These are phyloP conservation scores for Cassiopea xamachana DNA, from an alignment of 30 jellyfish, hydroid and myxozoan genomes.

Conservation along the genomic window DNA sequence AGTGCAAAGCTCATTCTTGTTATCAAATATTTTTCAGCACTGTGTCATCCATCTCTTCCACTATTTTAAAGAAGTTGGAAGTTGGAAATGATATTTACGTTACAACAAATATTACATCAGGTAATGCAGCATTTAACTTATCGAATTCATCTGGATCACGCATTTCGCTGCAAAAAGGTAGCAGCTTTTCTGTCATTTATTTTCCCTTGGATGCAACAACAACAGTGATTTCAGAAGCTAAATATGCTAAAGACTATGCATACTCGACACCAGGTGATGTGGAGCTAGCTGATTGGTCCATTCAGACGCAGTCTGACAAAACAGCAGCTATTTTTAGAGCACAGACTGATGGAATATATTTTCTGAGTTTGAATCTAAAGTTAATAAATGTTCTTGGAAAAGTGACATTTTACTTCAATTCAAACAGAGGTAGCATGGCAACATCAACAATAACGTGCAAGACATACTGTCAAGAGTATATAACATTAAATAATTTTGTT, in stretches of 20 bases:
- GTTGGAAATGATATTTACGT: conserved; percentile 51
- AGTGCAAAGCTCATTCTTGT: background rate
- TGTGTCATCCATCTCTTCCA: conserved; percentile 38
- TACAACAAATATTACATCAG: conserved; percentile 25
- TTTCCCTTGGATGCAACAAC: conserved; percentile 53
- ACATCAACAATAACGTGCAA: conserved; percentile 43
- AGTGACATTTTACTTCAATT: conserved; percentile 55
- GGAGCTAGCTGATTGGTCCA: conserved; percentile 60
- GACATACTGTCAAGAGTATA: conserved; percentile 56
- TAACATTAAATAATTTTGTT: conserved; percentile 57
- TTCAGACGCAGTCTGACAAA: conserved; percentile 10
- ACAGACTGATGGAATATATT: conserved; percentile 42
- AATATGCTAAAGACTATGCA: conserved; percentile 1
- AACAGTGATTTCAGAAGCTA: conserved; percentile 35
- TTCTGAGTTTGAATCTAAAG: conserved; percentile 60
- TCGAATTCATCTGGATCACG: conserved; percentile 19
- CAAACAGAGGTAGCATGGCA: conserved; percentile 66
- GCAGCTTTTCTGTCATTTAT: conserved; percentile 60
- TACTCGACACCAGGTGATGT: conserved; percentile 25
- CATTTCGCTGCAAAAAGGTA: conserved; percentile 49
- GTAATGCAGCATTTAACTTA: conserved; percentile 1
- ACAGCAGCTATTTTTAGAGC: conserved; percentile 48
- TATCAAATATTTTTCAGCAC: conserved; percentile 22
- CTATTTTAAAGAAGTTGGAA: conserved; percentile 38
- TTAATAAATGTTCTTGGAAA: conserved; percentile 43